Evolutionary conservation across 2,113 vertebrate species (phyloP).

Genomic region (Chrysemys picta): DNA sequence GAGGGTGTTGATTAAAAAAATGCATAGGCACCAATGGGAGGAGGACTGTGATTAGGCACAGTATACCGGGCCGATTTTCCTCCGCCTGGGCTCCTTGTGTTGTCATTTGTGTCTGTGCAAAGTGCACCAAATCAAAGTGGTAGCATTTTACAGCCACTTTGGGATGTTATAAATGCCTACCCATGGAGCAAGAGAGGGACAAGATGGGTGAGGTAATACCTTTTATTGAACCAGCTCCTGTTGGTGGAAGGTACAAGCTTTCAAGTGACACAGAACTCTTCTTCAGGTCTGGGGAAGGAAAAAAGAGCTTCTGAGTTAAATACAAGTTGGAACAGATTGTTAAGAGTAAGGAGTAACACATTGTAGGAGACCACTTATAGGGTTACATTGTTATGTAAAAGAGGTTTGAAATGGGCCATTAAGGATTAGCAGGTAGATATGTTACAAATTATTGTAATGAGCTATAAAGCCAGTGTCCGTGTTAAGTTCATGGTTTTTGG

Average conservation of each 20-base stretch:
- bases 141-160: not conserved
- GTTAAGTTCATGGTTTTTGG: not conserved
- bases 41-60: not conserved
- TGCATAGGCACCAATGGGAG: not conserved
- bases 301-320: not conserved
- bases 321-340: not conserved
- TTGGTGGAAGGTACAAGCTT: not conserved
- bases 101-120: not conserved
- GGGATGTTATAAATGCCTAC: not conserved
- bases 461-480: not conserved
- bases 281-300: not conserved
- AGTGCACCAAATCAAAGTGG: not conserved
- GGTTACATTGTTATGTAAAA: not conserved
- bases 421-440: not conserved
- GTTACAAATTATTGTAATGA: not conserved
- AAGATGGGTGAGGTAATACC: not conserved
- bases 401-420: not conserved
- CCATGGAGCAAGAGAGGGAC: not conserved
- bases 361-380: not conserved
- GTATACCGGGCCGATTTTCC: not conserved
- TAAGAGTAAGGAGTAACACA: not conserved
- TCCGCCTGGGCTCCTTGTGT: not conserved
- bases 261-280: not conserved
- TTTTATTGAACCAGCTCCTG: not conserved
- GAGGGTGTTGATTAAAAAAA: not conserved